These are phyloP conservation scores for Poeciliopsis prolifica DNA, from an alignment of 2,113 vertebrate genomes.

Conservation along the genomic window DNA sequence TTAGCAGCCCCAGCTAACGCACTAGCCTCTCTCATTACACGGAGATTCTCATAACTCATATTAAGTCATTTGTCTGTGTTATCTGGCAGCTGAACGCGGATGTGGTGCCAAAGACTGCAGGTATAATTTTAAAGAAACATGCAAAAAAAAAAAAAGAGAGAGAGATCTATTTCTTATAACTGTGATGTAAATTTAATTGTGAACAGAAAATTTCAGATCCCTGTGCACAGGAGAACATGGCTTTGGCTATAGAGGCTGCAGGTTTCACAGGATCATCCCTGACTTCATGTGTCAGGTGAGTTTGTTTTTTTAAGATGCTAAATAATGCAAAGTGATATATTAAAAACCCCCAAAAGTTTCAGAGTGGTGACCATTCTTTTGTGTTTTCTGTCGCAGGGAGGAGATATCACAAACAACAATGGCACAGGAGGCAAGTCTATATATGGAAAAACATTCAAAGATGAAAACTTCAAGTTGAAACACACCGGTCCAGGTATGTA, in stretches of 20 bases:
- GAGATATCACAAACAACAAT: conserved; percentile 93
- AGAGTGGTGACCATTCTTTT: not conserved
- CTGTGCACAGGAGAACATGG: conserved; percentile 93
- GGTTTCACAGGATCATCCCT: conserved; percentile 93
- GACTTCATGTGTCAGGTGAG: conserved; percentile 97
- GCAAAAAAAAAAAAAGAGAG: not conserved
- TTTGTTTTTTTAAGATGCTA: not conserved
- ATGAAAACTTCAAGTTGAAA: conserved; percentile 94
- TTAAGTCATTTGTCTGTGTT: conserved; percentile 3
- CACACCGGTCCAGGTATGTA: conserved; percentile 86
- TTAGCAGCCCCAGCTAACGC: conserved; percentile 49
- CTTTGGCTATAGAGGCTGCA: conserved; percentile 93
- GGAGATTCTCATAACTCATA: not conserved
- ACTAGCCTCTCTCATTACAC: not conserved
- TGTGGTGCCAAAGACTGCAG: conserved; percentile 92
- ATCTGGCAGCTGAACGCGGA: conserved; percentile 87
- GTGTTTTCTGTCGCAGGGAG: conserved; percentile 81
- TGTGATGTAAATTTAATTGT: not conserved
- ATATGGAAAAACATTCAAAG: conserved; percentile 90
- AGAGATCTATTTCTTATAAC: not conserved
- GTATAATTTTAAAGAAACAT: conserved; percentile 65
- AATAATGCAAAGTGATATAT: not conserved
- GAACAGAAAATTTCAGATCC: conserved; percentile 90
- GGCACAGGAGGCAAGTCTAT: conserved; percentile 96
- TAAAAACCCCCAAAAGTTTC: not conserved